Percentiles rank a stretch among this genome's conserved stretches.
Conservation (phyloP, 2,113 vertebrate genomes). For the Andinoacara biseriatus region DNA sequence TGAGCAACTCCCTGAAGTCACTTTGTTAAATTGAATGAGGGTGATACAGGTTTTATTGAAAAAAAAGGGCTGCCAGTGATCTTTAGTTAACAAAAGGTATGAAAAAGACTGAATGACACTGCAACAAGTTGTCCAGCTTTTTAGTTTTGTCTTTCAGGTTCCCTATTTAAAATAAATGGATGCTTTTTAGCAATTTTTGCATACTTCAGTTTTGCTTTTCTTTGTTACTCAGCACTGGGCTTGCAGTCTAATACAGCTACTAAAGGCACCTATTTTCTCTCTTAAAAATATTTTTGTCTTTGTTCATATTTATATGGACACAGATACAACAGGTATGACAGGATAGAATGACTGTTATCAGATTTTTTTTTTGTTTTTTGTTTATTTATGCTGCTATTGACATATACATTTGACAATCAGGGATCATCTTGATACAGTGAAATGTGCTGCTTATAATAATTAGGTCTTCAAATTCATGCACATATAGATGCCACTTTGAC, state of each 20-base stretch:
- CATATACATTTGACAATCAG: background rate
- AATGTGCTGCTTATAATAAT: background rate
- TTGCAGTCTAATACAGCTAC: background rate
- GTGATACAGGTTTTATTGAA: constrained; percentile 29
- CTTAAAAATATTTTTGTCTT: background rate
- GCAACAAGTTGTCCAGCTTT: background rate
- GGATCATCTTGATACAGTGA: no score
- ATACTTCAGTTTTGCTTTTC: background rate
- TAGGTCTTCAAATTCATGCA: background rate
- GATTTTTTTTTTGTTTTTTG: no score
- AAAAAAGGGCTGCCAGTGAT: constrained; percentile 19
- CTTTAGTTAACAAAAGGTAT: constrained; percentile 25
- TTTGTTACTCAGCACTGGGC: background rate
- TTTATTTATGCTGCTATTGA: no score
- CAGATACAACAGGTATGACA: background rate
- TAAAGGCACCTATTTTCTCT: background rate
- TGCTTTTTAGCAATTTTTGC: background rate
- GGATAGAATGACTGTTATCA: background rate
- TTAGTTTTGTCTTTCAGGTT: background rate
- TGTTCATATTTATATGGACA: background rate
- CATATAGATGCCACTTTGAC: background rate
- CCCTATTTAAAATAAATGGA: background rate
- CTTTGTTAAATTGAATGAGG: constrained; percentile 60
- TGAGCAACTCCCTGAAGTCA: constrained; percentile 45
- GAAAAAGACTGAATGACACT: background rate